Evolutionary conservation across 30 jellyfish, hydroid and myxozoan species (phyloP).

Genomic region (Phacellophora camtschatica): DNA sequence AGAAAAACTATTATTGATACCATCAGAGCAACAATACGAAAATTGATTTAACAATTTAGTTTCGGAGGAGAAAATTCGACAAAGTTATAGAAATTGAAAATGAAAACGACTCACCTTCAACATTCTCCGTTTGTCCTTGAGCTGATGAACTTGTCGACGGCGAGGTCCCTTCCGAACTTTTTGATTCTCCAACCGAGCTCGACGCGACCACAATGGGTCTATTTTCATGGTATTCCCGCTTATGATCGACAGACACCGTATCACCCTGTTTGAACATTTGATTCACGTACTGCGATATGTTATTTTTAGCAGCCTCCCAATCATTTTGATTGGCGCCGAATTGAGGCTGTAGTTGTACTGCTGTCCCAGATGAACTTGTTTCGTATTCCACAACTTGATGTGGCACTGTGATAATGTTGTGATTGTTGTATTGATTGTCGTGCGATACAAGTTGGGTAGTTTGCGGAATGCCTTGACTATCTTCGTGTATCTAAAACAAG

Average conservation of each 20-base stretch:
- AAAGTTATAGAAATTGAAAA: neutral
- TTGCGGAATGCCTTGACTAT: neutral
- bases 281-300: constrained; percentile 59
- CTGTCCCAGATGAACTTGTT: neutral
- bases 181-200: neutral
- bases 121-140: neutral
- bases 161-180: neutral
- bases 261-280: constrained; percentile 23
- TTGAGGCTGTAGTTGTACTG: constrained; percentile 27
- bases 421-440: neutral
- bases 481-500: too few species aligned
- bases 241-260: neutral
- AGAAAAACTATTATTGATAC: too few species aligned
- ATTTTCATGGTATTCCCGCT: constrained; percentile 7
- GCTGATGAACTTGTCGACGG: neutral
- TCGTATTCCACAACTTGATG: neutral
- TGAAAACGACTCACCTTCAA: neutral
- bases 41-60: too few species aligned
- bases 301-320: constrained; percentile 65
- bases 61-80: neutral
- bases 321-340: constrained; percentile 5
- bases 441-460: neutral
- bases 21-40: too few species aligned
- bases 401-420: neutral
- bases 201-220: neutral